These are phyloP conservation scores for Malachius bipustulatus DNA, from an alignment of 2,888 invertebrate species.

Conservation along the genomic window DNA sequence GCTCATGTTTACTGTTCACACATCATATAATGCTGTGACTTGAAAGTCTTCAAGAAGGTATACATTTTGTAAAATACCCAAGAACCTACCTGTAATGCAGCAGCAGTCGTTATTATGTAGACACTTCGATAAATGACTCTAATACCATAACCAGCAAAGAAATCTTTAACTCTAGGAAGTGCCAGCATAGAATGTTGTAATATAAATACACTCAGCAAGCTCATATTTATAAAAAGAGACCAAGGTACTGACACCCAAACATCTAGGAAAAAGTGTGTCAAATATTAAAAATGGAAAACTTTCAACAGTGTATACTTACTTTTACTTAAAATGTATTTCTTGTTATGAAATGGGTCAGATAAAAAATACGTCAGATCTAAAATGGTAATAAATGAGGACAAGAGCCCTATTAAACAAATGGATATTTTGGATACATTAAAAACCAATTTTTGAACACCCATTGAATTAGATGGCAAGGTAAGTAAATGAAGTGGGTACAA, in stretches of 20 bases:
- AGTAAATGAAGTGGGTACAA: too few species aligned
- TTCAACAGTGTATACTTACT: conserved; percentile 30
- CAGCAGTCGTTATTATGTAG: conserved; percentile 39
- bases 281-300: conserved; percentile 3
- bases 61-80: conserved; percentile 9
- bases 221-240: conserved; percentile 36
- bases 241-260: conserved; percentile 36
- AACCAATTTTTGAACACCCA: too few species aligned
- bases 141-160: conserved; percentile 35
- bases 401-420: conserved; percentile 36
- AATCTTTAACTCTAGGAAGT: conserved; percentile 36
- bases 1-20: background rate
- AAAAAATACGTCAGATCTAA: conserved; percentile 44
- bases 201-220: conserved; percentile 42
- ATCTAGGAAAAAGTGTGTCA: conserved; percentile 19
- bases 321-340: conserved; percentile 20
- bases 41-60: conserved; percentile 2
- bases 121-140: conserved; percentile 37
- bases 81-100: conserved; percentile 37
- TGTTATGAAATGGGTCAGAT: conserved; percentile 37
- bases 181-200: conserved; percentile 48
- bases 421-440: conserved; percentile 26
- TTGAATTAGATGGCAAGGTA: too few species aligned
- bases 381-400: conserved; percentile 42
- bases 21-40: conserved; percentile 1